Percentiles rank a stretch among this genome's conserved stretches.
phyloP scores from a whole-genome alignment of 1,140 invertebrate species.

The Bombus impatiens region DNA sequence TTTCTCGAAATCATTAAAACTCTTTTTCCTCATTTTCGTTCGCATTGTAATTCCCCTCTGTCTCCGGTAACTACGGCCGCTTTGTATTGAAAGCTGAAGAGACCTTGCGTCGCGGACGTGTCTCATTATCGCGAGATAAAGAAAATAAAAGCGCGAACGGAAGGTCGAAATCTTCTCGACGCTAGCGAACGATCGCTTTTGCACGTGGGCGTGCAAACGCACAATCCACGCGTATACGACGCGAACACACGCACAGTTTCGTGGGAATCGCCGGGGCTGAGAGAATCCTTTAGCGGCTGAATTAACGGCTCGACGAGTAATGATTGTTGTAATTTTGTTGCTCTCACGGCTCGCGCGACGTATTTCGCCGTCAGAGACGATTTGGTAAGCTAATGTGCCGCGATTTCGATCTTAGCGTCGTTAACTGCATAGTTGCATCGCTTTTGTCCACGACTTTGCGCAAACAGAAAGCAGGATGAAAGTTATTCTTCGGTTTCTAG shows the following conservation, averaged over 20 bases:
- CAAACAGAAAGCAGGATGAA: not conserved
- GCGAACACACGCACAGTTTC: not conserved
- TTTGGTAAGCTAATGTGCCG: constrained; percentile 59
- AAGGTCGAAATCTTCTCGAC: constrained; percentile 34
- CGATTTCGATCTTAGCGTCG: constrained; percentile 48
- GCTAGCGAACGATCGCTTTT: not conserved
- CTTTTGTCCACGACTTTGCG: not conserved
- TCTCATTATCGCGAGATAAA: constrained; percentile 43
- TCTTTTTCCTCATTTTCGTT: not conserved
- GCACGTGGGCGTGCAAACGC: constrained; percentile 39
- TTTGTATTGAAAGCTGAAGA: not conserved
- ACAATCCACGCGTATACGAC: constrained; percentile 23
- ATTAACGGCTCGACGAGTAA: constrained; percentile 61
- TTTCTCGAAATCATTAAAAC: constrained; percentile 17
- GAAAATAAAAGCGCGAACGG: constrained; percentile 47
- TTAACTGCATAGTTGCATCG: constrained; percentile 31
- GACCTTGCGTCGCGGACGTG: constrained; percentile 29
- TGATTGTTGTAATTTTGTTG: constrained; percentile 65
- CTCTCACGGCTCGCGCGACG: constrained; percentile 58
- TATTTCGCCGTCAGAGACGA: constrained; percentile 37
- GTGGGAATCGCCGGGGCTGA: constrained; percentile 63
- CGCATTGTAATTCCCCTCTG: not conserved
- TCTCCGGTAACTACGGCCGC: too few relatives aligned
- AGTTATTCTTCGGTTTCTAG: not conserved
- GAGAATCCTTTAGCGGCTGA: constrained; percentile 62